Evolutionary conservation across 2,888 invertebrate species (phyloP).

Genomic region (Drosophila recens): DNA sequence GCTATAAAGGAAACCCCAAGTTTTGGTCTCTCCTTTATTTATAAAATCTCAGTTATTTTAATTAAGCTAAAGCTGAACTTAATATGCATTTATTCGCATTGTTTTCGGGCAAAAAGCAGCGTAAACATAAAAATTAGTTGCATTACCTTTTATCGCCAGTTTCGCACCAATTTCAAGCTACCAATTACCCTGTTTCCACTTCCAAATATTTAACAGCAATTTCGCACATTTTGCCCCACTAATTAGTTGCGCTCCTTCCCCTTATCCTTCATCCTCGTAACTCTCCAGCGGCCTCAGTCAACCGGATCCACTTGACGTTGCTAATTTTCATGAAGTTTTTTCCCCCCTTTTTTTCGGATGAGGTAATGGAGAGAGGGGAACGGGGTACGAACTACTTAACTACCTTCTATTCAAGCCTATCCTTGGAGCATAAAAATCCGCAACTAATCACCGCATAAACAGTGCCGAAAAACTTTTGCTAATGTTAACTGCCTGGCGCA

Average conservation of each 20-base stretch:
- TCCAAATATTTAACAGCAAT: constrained; percentile 35
- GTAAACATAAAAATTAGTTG: neutral
- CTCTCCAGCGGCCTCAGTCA: constrained; percentile 16
- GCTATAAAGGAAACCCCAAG: neutral
- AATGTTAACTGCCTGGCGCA: constrained; percentile 49
- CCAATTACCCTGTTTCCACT: constrained; percentile 14
- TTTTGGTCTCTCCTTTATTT: neutral
- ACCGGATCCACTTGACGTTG: constrained; percentile 38
- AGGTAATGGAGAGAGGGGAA: neutral
- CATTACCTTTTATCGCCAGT: neutral
- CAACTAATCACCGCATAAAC: constrained; percentile 67
- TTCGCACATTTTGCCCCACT: constrained; percentile 40
- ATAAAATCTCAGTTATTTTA: constrained; percentile 3
- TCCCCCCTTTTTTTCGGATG: neutral
- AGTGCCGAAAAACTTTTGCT: constrained; percentile 59
- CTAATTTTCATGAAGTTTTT: constrained; percentile 51
- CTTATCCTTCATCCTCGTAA: neutral
- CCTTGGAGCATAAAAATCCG: constrained; percentile 58
- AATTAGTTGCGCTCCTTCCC: constrained; percentile 50
- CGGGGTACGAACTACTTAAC: constrained; percentile 37
- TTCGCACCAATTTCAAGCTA: neutral
- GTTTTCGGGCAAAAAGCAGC: neutral
- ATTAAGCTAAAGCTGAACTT: constrained; percentile 1
- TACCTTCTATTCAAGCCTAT: constrained; percentile 45
- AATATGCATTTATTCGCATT: neutral